Conservation (phyloP, 2,113 vertebrate genomes). For the Phylloscopus whistleri region DNA sequence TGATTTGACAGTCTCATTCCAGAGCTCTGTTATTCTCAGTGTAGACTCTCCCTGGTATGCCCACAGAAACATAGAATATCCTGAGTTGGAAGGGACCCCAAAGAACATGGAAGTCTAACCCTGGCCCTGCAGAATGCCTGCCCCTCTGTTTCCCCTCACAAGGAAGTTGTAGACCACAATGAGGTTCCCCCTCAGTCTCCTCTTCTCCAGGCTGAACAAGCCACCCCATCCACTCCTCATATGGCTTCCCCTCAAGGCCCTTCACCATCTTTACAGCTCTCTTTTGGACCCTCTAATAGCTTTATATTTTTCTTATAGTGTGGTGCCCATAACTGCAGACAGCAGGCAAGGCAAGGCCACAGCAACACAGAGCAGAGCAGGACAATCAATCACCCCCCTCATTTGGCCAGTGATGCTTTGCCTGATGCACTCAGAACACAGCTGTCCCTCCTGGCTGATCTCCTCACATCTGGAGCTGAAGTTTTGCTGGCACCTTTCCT, state of each 20-base stretch:
- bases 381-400: too few relatives aligned
- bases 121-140: neutral
- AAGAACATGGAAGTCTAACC: accelerated
- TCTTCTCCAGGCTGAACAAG: neutral
- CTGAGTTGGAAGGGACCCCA: neutral
- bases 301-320: neutral
- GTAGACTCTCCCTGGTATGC: neutral
- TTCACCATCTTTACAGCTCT: neutral
- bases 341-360: accelerated
- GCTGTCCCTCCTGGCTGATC: neutral
- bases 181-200: neutral
- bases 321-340: neutral
- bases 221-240: neutral
- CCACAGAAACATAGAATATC: neutral
- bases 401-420: neutral
- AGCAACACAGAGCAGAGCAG: neutral
- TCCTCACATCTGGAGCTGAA: neutral
- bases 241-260: neutral
- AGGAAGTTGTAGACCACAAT: neutral
- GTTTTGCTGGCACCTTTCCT: neutral
- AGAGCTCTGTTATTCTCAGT: neutral
- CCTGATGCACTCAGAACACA: neutral
- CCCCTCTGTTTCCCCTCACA: neutral
- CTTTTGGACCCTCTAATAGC: neutral
- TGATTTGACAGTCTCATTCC: neutral